These are phyloP conservation scores for Ornithoptera priamus DNA, from an alignment of 2,888 invertebrate genomes.

Conservation along the genomic window DNA sequence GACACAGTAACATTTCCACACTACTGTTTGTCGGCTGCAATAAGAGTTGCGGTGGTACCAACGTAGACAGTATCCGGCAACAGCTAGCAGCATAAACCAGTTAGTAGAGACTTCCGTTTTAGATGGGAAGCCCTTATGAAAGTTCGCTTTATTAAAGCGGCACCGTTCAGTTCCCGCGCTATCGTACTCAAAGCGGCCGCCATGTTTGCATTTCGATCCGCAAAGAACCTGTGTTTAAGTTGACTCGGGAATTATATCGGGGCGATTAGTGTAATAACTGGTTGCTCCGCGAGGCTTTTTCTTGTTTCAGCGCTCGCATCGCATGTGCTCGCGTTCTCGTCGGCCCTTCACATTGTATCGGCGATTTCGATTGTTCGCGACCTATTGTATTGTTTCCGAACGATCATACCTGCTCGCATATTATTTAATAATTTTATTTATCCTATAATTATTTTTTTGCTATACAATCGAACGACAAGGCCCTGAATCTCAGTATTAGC, in stretches of 20 bases:
- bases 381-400: conserved; percentile 66
- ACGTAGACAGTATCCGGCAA: no score
- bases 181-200: conserved; percentile 73
- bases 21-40: no score
- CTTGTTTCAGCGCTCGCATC: conserved; percentile 54
- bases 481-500: no score
- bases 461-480: no score
- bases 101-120: no score
- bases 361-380: conserved; percentile 63
- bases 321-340: conserved; percentile 57
- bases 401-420: conserved; percentile 61
- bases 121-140: background rate
- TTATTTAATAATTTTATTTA: conserved; percentile 47
- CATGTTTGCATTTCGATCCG: conserved; percentile 80
- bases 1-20: no score
- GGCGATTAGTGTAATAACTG: conserved; percentile 81
- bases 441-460: background rate
- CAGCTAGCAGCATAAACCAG: no score
- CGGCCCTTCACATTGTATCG: conserved; percentile 61
- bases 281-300: conserved; percentile 71
- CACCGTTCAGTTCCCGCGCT: conserved; percentile 62
- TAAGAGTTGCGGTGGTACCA: no score
- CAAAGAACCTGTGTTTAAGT: conserved; percentile 80
- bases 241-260: conserved; percentile 80
- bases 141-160: conserved; percentile 40